Evolutionary conservation across 2,888 invertebrate genomes (phyloP).

Genomic region (Homarus gammarus): DNA sequence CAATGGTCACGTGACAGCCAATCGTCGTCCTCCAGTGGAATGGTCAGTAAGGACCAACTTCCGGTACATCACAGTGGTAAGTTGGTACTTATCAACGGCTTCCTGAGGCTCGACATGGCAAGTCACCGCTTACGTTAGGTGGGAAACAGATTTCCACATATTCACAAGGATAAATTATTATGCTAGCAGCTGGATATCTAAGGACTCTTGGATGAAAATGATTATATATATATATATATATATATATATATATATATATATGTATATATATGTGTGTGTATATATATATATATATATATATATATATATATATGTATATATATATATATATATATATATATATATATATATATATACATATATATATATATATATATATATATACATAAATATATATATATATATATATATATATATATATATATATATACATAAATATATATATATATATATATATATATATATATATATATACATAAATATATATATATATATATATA

Average conservation of each 20-base stretch:
- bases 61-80: slow-evolving; percentile 12
- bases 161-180: slow-evolving; percentile 68
- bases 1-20: slow-evolving; percentile 55
- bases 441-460: background rate
- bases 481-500: background rate
- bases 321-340: too few species aligned
- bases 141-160: slow-evolving; percentile 54
- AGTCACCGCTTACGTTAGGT: slow-evolving; percentile 51
- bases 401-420: background rate
- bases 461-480: background rate
- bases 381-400: background rate
- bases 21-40: slow-evolving; percentile 8
- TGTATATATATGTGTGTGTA: too few species aligned
- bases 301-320: too few species aligned
- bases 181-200: slow-evolving; percentile 59
- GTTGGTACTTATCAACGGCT: slow-evolving; percentile 12
- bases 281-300: too few species aligned
- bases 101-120: slow-evolving; percentile 15
- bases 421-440: background rate
- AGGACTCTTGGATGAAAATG: slow-evolving; percentile 26
- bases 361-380: background rate
- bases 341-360: too few species aligned
- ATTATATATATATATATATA: slow-evolving; percentile 8
- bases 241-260: background rate
- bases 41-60: slow-evolving; percentile 35